A percentile compares a stretch with the other conserved stretches of the same genome.
These are phyloP conservation scores for Agrochola litura DNA, from an alignment of 2,888 invertebrate species.

Conservation along the genomic window DNA sequence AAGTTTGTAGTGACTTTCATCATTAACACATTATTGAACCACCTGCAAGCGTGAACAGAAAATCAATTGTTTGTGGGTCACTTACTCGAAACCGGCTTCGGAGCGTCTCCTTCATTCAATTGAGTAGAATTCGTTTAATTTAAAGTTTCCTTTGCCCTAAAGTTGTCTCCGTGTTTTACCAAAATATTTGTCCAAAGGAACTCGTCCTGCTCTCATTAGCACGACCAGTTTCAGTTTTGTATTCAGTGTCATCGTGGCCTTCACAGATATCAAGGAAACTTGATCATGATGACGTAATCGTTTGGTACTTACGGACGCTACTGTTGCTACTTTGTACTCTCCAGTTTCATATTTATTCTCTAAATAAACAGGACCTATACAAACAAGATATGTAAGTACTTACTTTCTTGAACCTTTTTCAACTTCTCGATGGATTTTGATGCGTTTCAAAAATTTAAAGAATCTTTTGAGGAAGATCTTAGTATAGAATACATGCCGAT, in stretches of 20 bases:
- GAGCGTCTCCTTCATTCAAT: neutral
- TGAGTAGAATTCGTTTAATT: neutral
- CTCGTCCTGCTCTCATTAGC: neutral
- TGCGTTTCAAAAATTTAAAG: neutral
- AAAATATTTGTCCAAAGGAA: slow-evolving; percentile 6
- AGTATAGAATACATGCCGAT: neutral
- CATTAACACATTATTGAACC: slow-evolving; percentile 1
- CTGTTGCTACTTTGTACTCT: slow-evolving; percentile 1
- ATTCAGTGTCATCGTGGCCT: slow-evolving; percentile 33
- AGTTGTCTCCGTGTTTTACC: neutral
- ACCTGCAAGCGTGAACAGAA: neutral
- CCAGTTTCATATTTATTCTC: neutral
- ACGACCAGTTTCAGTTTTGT: slow-evolving; percentile 16
- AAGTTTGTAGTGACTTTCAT: slow-evolving; percentile 1
- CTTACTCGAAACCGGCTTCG: neutral
- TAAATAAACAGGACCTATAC: slow-evolving; percentile 7
- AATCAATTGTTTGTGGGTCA: neutral
- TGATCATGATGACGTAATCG: slow-evolving; percentile 41
- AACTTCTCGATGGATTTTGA: neutral
- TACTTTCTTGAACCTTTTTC: neutral
- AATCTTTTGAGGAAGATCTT: neutral
- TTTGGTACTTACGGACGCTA: neutral
- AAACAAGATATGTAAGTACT: neutral
- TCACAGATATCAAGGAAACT: slow-evolving; percentile 43
- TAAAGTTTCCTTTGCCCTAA: neutral